Conservation (phyloP, 1,140 invertebrate species). For the Drosophila sechellia region DNA sequence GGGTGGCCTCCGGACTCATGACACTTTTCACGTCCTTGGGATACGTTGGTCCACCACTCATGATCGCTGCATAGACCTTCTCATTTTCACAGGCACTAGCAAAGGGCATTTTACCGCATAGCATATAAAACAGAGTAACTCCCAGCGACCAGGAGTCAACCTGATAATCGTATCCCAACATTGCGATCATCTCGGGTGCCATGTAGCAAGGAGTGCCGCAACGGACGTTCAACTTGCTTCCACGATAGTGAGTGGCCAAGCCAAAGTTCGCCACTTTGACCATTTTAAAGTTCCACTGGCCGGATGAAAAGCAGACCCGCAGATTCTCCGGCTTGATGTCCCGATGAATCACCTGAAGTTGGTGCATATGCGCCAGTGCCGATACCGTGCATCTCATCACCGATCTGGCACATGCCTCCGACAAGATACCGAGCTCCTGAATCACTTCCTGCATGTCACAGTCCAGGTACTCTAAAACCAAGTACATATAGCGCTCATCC, state of each 20-base stretch:
- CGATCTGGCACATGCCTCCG: not conserved
- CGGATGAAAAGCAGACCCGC: not conserved
- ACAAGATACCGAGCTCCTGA: not conserved
- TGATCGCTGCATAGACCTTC: not conserved
- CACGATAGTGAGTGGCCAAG: not conserved
- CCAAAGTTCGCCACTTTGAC: conserved; percentile 1
- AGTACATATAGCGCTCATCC: not conserved
- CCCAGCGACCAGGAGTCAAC: not conserved
- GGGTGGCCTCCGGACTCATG: not conserved
- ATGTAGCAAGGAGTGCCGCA: not conserved
- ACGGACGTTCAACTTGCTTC: not conserved
- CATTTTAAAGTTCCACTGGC: not conserved
- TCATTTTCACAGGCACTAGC: no score
- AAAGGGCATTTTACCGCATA: not conserved
- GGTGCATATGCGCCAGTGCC: conserved; percentile 1
- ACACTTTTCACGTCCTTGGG: not conserved
- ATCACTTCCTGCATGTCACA: not conserved
- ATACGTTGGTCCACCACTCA: not conserved
- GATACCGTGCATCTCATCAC: conserved; percentile 1
- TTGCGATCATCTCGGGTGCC: not conserved
- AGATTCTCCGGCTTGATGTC: conserved; percentile 5
- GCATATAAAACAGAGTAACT: not conserved
- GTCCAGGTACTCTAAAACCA: not conserved
- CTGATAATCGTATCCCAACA: not conserved
- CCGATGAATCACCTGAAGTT: conserved; percentile 2